Conservation (phyloP, 2,797 vertebrate genomes). For the Lepilemur ruficaudatus region DNA sequence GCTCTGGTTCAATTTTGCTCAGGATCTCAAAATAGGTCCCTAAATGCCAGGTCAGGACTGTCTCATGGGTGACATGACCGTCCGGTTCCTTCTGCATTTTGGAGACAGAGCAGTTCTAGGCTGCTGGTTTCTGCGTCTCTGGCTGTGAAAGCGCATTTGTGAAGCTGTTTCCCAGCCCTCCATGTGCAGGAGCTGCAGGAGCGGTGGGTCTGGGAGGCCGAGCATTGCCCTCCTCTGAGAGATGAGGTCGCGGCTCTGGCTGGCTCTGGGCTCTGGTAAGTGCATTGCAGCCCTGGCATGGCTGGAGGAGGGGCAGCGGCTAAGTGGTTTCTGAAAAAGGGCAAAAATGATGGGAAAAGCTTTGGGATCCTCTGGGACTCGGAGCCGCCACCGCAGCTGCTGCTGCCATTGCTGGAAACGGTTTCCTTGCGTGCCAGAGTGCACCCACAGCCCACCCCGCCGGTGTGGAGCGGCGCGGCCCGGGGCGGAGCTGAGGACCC, state of each 20-base stretch:
- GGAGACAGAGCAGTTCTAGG: background rate
- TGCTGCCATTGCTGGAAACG: slow-evolving; percentile 66
- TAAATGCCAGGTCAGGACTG: background rate
- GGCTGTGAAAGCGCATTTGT: no score
- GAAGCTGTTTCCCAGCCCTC: background rate
- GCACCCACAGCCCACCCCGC: background rate
- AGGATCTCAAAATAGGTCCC: background rate
- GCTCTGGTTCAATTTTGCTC: background rate
- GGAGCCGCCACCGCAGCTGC: slow-evolving; percentile 74
- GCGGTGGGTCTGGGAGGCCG: background rate
- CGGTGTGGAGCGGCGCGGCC: background rate
- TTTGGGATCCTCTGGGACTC: slow-evolving; percentile 84
- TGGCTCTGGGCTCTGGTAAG: slow-evolving; percentile 49
- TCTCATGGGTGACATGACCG: accelerated
- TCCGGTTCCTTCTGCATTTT: background rate
- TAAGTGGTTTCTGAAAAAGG: slow-evolving; percentile 84
- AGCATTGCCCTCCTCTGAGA: background rate
- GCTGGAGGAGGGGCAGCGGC: slow-evolving; percentile 76
- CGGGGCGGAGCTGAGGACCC: slow-evolving; percentile 22
- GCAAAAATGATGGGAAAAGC: slow-evolving; percentile 87
- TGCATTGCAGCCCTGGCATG: slow-evolving; percentile 45
- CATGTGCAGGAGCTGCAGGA: background rate
- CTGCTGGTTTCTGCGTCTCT: background rate
- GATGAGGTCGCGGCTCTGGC: slow-evolving; percentile 9
- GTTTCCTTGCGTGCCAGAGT: slow-evolving; percentile 47